phyloP scores from a whole-genome alignment of 2,888 invertebrate species.

The Mechanitis messenoides region DNA sequence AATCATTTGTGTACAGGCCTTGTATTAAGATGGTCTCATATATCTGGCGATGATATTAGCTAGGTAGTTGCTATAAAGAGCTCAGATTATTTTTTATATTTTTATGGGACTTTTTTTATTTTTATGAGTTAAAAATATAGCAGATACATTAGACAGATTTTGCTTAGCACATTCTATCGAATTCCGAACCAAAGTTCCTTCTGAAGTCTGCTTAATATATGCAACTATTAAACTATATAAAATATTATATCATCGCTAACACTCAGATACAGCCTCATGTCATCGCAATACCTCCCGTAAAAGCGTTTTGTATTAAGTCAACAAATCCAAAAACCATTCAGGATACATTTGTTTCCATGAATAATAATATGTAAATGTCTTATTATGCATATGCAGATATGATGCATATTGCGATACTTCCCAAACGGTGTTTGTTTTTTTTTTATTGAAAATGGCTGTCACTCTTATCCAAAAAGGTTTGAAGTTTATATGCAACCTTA shows the following conservation, averaged over 20 bases:
- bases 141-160: no score
- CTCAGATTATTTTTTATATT: no score
- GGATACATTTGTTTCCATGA: conserved; percentile 71
- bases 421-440: background rate
- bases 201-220: background rate
- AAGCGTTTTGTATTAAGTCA: conserved; percentile 72
- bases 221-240: background rate
- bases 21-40: conserved; percentile 44
- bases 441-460: no score
- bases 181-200: no score
- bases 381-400: conserved; percentile 42
- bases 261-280: conserved; percentile 32
- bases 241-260: conserved; percentile 11
- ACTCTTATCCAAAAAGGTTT: no score
- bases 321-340: conserved; percentile 70
- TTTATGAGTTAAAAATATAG: no score
- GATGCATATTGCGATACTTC: background rate
- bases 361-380: conserved; percentile 69
- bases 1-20: conserved; percentile 57
- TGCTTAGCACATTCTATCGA: no score
- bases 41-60: conserved; percentile 5
- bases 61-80: no score
- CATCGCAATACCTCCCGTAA: conserved; percentile 60
- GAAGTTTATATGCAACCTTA: no score
- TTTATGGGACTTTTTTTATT: no score